A percentile compares a stretch with the other conserved stretches of the same genome.
These are phyloP conservation scores for Chromoteleia sp. DNA, from an alignment of 2,888 invertebrate species.

Conservation along the genomic window DNA sequence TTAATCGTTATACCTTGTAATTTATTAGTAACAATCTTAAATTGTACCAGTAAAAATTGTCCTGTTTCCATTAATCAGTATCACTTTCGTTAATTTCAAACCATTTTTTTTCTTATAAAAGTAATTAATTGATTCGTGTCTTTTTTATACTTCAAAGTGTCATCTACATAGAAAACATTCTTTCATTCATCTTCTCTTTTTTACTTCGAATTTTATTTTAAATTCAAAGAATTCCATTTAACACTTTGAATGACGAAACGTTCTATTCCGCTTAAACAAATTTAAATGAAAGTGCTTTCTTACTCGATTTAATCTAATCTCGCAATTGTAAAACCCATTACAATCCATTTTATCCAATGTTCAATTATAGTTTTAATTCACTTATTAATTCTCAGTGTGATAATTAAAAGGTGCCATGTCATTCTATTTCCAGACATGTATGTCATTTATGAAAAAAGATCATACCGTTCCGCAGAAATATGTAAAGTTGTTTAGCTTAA, in stretches of 20 bases:
- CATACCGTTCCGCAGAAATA: neutral
- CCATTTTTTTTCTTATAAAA: too few relatives aligned
- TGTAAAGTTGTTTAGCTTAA: neutral
- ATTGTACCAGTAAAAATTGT: too few relatives aligned
- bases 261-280: neutral
- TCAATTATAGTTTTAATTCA: slow-evolving; percentile 22
- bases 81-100: too few relatives aligned
- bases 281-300: slow-evolving; percentile 4
- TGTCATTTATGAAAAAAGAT: slow-evolving; percentile 28
- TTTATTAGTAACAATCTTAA: too few relatives aligned
- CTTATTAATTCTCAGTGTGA: slow-evolving; percentile 5
- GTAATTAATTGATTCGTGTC: slow-evolving; percentile 12
- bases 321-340: neutral
- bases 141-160: slow-evolving; percentile 24
- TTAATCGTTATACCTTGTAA: too few relatives aligned
- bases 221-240: slow-evolving; percentile 32
- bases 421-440: slow-evolving; percentile 19
- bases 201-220: too few relatives aligned
- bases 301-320: neutral
- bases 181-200: too few relatives aligned
- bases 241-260: slow-evolving; percentile 22
- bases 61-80: too few relatives aligned
- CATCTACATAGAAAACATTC: too few relatives aligned
- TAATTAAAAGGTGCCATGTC: slow-evolving; percentile 32
- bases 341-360: slow-evolving; percentile 7